phyloP scores from a whole-genome alignment of 2,888 invertebrate species.

The Sinelater perroti region DNA sequence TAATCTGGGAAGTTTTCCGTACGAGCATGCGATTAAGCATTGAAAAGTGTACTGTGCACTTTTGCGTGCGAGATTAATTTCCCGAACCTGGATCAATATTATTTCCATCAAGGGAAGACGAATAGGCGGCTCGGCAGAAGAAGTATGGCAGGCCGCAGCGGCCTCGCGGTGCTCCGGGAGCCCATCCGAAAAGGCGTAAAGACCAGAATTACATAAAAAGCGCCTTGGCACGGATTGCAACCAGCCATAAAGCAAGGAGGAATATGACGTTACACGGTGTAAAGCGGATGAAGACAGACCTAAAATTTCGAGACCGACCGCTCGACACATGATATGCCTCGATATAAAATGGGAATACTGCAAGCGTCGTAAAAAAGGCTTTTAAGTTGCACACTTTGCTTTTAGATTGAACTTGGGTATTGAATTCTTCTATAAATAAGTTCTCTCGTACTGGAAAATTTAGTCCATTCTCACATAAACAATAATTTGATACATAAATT shows the following conservation, averaged over 20 bases:
- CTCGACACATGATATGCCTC: constrained; percentile 10
- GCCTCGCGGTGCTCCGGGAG: too few relatives aligned
- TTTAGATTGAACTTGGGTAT: too few relatives aligned
- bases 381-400: too few relatives aligned
- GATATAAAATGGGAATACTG: constrained; percentile 16
- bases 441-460: too few relatives aligned
- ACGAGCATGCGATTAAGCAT: constrained; percentile 14
- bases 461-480: too few relatives aligned
- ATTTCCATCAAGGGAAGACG: constrained; percentile 17
- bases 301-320: constrained; percentile 11
- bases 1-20: constrained; percentile 8
- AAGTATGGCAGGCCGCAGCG: too few relatives aligned
- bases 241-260: constrained; percentile 11
- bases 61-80: constrained; percentile 16
- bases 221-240: constrained; percentile 8
- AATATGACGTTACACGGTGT: constrained; percentile 3
- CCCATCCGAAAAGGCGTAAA: too few relatives aligned
- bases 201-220: too few relatives aligned
- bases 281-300: constrained; percentile 3
- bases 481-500: too few relatives aligned
- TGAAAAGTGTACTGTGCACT: constrained; percentile 12
- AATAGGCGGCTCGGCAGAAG: background rate
- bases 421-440: too few relatives aligned
- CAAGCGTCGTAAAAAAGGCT: too few relatives aligned
- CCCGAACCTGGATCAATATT: constrained; percentile 7